Evolutionary conservation across 2,888 invertebrate species (phyloP), one percentile per base, ranked within the genome.

Genomic region (Girardia tigrina): DNA sequence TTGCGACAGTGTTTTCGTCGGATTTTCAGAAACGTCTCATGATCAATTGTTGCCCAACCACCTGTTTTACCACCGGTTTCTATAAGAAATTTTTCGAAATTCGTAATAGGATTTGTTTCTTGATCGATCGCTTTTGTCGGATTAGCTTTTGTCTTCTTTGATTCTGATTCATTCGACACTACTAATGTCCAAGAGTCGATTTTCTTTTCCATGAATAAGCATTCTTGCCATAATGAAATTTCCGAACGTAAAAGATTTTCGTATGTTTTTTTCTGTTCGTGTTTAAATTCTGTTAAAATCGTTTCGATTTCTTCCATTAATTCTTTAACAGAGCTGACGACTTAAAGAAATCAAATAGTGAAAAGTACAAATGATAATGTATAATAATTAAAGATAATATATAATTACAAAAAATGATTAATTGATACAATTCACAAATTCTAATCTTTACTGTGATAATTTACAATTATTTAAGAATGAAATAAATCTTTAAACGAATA

Each of bases 31-130:
- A 83, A 84, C 26, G 82, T 82, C 28, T 81, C 80, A 78, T 84
- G 83, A 78, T 84, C 84, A 77, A 83, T 82, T 72, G 83, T 83
- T 78, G 83, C 83, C 84, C 84, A 84, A 0, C 83, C 83, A 36
- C 83, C 83, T 72, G 81, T 78, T 20, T 80, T 78, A 1, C 84
- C 84, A 71, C 83, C 83, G 29, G 79, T 82, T 78, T 83, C 81
- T 73, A 81, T 80, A 26, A 83, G 78, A 79, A 83, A 84, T 80
- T 81, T 82, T 83, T 83, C 79, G 20, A 6, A 71, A 28, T 71
- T n/a, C 4, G 4, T 27, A 6, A 28, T 71, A 6, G 29, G 26
- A 4, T 71, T 28, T 6, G 4, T 27, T 6, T 6, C 26, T 23
- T n/a, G 27, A 20, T 27, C 71, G 2, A 23, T 6, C 4, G 20